Evolutionary conservation across 2,888 invertebrate genomes (phyloP).

Genomic region (Oithona nana): DNA sequence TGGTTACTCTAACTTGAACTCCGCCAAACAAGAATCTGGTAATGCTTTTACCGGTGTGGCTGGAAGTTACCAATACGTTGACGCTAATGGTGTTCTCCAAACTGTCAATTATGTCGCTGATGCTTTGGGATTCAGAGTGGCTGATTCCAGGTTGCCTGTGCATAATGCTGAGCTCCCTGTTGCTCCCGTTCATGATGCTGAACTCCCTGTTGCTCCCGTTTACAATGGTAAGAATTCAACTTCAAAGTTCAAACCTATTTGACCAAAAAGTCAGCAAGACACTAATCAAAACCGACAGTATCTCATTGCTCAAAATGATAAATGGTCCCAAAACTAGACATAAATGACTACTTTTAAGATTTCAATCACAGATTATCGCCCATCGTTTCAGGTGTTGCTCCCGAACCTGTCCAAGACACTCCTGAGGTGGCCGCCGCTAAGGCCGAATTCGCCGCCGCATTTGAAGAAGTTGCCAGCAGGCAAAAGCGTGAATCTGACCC

Average conservation of each 20-base stretch:
- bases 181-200: neutral
- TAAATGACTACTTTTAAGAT: no score
- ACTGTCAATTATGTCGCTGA: slow-evolving; percentile 12
- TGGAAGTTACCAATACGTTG: slow-evolving; percentile 7
- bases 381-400: no score
- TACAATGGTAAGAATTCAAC: no score
- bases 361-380: no score
- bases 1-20: slow-evolving; percentile 12
- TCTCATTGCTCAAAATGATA: no score
- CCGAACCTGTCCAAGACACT: slow-evolving; percentile 3
- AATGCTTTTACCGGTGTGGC: slow-evolving; percentile 5
- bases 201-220: neutral
- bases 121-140: slow-evolving; percentile 4
- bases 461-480: neutral
- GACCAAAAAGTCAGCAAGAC: no score
- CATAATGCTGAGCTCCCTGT: neutral
- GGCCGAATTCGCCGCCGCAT: slow-evolving; percentile 9
- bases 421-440: slow-evolving; percentile 12
- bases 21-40: slow-evolving; percentile 10
- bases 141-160: slow-evolving; percentile 7
- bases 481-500: neutral
- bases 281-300: no score
- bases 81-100: slow-evolving; percentile 13
- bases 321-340: no score
- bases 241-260: no score